phyloP scores from a whole-genome alignment of 2,797 vertebrate genomes.

The Rhabdomys pumilio region DNA sequence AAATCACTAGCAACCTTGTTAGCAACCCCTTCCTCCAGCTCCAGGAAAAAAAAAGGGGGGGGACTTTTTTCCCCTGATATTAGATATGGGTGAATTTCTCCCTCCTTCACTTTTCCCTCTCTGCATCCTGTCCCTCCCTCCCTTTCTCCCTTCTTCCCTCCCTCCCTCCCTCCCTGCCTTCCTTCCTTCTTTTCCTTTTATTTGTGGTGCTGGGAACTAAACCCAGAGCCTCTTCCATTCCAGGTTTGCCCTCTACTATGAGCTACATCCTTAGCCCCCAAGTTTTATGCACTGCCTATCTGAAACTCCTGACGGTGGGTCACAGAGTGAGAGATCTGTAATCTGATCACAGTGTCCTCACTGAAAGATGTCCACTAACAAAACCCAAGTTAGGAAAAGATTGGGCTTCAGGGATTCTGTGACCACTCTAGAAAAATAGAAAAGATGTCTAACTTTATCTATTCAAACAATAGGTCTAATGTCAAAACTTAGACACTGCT shows the following conservation, averaged over 20 bases:
- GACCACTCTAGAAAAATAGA: neutral
- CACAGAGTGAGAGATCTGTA: neutral
- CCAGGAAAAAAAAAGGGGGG: neutral
- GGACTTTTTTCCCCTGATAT: conserved; percentile 2
- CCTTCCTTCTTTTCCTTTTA: neutral
- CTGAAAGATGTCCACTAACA: conserved; percentile 4
- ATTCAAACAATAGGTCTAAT: neutral
- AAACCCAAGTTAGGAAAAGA: neutral
- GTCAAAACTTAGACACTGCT: neutral
- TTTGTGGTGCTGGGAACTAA: neutral
- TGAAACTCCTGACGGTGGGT: neutral
- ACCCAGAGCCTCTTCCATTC: neutral
- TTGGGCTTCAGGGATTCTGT: neutral
- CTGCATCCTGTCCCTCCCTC: no score
- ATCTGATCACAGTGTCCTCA: neutral
- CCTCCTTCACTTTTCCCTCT: neutral
- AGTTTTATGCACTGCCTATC: neutral
- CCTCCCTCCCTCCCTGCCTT: neutral
- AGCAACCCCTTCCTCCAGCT: neutral
- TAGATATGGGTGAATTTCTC: conserved; percentile 13
- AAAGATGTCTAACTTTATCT: neutral
- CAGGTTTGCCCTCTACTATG: neutral
- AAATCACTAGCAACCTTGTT: neutral
- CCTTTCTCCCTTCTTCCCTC: neutral
- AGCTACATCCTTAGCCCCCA: no score